phyloP scores from a whole-genome alignment of 2,888 invertebrate species.

The Tenthredo livida region DNA sequence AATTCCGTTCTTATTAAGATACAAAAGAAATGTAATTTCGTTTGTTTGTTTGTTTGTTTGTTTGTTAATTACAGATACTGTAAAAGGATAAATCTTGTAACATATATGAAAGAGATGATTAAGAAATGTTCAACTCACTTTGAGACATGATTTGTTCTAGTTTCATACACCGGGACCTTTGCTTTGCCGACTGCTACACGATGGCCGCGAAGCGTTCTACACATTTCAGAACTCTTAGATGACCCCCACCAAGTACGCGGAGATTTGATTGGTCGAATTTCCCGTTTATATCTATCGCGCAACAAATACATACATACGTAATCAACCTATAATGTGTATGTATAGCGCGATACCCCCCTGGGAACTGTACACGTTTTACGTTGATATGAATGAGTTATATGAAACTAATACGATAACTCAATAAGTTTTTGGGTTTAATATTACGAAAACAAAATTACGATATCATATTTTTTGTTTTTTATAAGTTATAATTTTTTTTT shows the following conservation, averaged over 20 bases:
- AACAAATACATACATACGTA: background rate
- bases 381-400: background rate
- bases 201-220: slow-evolving; percentile 6
- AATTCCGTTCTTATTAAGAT: background rate
- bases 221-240: slow-evolving; percentile 1
- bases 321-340: too few species aligned
- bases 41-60: background rate
- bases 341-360: slow-evolving; percentile 27
- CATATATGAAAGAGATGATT: background rate
- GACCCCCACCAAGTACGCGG: slow-evolving; percentile 29
- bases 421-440: background rate
- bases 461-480: background rate
- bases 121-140: slow-evolving; percentile 4
- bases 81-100: background rate
- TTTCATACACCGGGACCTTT: slow-evolving; percentile 2
- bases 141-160: slow-evolving; percentile 42
- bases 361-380: background rate
- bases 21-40: background rate
- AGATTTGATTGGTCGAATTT: slow-evolving; percentile 11
- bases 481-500: background rate
- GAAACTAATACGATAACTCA: background rate
- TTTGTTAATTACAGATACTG: background rate
- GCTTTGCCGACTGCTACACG: background rate
- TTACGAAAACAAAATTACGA: background rate
- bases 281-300: background rate